These are phyloP conservation scores for Cinclus mexicanus DNA, from an alignment of 2,113 vertebrate species.

Conservation along the genomic window DNA sequence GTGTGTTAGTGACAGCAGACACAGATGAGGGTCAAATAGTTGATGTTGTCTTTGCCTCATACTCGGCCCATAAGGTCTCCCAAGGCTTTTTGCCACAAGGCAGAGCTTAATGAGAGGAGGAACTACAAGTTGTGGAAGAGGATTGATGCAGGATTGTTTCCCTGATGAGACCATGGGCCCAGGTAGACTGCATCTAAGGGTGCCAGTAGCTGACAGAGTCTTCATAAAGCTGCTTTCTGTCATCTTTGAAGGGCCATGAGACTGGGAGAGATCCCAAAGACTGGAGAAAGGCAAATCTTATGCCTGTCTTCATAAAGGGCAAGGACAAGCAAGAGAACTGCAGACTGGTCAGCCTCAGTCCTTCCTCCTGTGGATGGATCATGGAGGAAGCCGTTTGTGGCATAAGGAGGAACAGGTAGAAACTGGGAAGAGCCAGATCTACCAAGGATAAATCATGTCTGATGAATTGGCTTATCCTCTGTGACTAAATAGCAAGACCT, in stretches of 20 bases:
- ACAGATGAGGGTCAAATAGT: neutral
- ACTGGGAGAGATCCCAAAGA: neutral
- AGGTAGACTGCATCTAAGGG: neutral
- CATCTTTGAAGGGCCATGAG: neutral
- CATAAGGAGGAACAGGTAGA: neutral
- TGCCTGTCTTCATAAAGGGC: neutral
- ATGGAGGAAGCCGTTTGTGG: neutral
- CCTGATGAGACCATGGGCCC: neutral
- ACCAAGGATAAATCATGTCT: neutral
- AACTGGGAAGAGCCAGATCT: neutral
- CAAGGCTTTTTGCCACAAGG: neutral
- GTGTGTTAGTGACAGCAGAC: neutral
- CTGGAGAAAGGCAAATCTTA: neutral
- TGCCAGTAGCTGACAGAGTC: neutral
- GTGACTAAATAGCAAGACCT: neutral
- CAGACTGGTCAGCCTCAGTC: neutral
- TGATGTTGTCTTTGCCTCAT: rapidly evolving
- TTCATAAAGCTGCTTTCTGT: neutral
- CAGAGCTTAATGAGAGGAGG: neutral
- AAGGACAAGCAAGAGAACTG: neutral
- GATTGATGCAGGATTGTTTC: neutral
- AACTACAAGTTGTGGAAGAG: neutral
- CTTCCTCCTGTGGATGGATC: neutral
- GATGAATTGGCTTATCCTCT: neutral
- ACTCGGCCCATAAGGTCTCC: neutral